A percentile compares a stretch with the other conserved stretches of the same genome.
Evolutionary conservation across 2,888 invertebrate genomes (phyloP).

Genomic region (Anticlea derivata): DNA sequence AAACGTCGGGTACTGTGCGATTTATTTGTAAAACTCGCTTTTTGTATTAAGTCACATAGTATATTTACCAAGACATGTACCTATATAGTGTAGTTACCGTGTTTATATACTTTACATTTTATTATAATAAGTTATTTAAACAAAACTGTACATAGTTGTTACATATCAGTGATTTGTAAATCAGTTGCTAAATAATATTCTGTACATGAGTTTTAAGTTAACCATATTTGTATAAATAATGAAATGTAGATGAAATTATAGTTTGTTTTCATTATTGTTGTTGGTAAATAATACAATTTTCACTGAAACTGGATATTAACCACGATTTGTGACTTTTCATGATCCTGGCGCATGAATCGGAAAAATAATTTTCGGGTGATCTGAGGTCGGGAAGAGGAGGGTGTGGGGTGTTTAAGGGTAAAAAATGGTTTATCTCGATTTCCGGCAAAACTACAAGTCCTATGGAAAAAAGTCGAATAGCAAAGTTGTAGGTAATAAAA

Average conservation of each 20-base stretch:
- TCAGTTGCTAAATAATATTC: conserved; percentile 39
- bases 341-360: too few relatives aligned
- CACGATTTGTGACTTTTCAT: too few relatives aligned
- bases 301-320: too few relatives aligned
- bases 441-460: too few relatives aligned
- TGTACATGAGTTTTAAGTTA: conserved; percentile 45
- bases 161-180: conserved; percentile 67
- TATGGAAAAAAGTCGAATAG: too few relatives aligned
- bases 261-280: conserved; percentile 1
- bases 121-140: conserved; percentile 33
- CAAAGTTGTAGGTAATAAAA: too few relatives aligned
- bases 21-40: conserved; percentile 43
- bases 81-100: conserved; percentile 27
- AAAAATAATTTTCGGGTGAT: too few relatives aligned
- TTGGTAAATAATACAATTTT: conserved; percentile 32
- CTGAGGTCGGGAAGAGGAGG: too few relatives aligned
- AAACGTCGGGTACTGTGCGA: conserved; percentile 20
- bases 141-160: conserved; percentile 64
- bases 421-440: too few relatives aligned
- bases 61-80: conserved; percentile 49
- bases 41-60: conserved; percentile 42
- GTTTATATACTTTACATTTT: conserved; percentile 39
- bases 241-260: conserved; percentile 18
- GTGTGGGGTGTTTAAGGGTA: too few relatives aligned
- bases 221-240: conserved; percentile 34